Base-by-base conservation (phyloP, 2,888 invertebrate genomes). In the Choristoneura rosaceana region DNA sequence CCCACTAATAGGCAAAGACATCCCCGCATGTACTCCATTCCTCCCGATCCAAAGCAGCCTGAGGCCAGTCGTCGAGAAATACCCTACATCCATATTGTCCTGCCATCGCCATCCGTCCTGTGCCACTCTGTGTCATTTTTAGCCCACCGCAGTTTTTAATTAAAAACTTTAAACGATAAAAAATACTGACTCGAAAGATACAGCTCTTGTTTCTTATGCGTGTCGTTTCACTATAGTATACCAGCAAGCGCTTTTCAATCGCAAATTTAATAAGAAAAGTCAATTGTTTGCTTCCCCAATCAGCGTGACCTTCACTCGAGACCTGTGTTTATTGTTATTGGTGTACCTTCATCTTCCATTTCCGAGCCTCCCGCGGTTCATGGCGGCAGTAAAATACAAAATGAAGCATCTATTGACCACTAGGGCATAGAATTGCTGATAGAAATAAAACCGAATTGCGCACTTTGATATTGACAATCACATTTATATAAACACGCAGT, bases 331-430 rank as follows among this genome's bases (percentile, higher is more conserved):
- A 60, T 60, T 66, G 15, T 65, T 70, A 61, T 43, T 52, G 52
- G 43, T 52, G 43, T 61, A 60, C 50, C 41, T 70, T 52, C 65
- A 15, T 61, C 43, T 61, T 17, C 65, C 15, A 65, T 65, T 60
- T 60, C 60, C 38, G 34, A 65, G 34, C 10, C 58, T 63, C 45
- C 17, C 45, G 63, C 15, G 55, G 45, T 70, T 70, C 64, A 70
- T 41, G 41, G 64, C 14, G 33, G 58, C 52, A 47, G 41, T 61
- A 61, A 66, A 70, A 41, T 66, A 70, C n/a, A n/a, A 38, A 47
- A 70, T 65, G 41, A 50, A 59, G 59, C 50, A 70, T 15, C 47
- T 63, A 64, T 64, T 65, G 70, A 59, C 58, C 64, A 62, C 34
- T 38, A 5, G 63, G 34, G 70, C 43, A 58, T 58, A 58, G 43